Conservation (phyloP, 2,888 invertebrate species). For the Branchellion lobata region DNA sequence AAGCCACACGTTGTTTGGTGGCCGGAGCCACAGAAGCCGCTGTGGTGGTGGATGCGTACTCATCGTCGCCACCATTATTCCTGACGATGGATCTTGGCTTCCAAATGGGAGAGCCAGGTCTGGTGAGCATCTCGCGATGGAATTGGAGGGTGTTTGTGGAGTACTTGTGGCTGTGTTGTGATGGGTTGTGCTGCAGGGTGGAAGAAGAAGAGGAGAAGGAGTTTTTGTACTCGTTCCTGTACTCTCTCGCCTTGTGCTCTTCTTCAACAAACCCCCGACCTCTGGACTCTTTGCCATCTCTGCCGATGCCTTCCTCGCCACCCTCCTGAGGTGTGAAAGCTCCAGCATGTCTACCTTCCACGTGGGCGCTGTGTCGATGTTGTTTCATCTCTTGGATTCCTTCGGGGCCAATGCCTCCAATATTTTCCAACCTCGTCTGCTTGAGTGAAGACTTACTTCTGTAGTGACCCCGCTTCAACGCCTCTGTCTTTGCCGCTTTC, state of each 20-base stretch:
- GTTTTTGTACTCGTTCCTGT: background rate
- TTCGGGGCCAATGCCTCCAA: conserved; percentile 55
- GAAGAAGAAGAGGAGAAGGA: background rate
- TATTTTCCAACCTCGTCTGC: conserved; percentile 52
- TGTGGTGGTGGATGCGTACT: background rate
- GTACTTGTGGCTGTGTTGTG: conserved; percentile 67
- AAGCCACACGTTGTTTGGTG: conserved; percentile 40
- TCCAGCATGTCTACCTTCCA: background rate
- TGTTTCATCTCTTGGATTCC: background rate
- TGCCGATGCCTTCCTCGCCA: background rate
- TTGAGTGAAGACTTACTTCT: conserved; percentile 2
- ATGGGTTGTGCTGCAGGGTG: background rate
- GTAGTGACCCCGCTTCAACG: background rate
- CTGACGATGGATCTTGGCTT: conserved; percentile 73
- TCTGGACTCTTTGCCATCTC: background rate
- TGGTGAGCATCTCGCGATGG: conserved; percentile 54
- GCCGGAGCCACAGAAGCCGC: background rate
- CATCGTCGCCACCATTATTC: background rate
- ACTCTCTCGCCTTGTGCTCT: background rate
- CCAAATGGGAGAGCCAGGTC: conserved; percentile 96
- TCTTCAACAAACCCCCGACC: background rate
- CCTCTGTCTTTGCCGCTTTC: background rate
- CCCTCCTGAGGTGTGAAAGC: background rate
- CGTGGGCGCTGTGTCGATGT: background rate
- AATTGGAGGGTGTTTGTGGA: conserved; percentile 67